These are phyloP conservation scores for Leptopilina clavipes DNA, from an alignment of 1,140 invertebrate genomes.

Conservation along the genomic window DNA sequence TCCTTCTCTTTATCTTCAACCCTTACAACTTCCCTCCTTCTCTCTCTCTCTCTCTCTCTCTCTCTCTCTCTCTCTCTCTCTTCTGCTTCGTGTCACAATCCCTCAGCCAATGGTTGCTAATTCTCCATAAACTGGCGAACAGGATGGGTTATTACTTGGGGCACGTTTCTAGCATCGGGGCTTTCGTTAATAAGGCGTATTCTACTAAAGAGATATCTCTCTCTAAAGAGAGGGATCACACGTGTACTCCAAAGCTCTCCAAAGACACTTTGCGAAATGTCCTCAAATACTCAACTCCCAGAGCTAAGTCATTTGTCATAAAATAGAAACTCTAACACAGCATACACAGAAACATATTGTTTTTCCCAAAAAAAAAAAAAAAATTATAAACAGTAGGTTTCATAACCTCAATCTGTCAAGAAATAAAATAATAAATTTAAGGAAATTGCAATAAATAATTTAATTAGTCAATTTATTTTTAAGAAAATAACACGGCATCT, in stretches of 20 bases:
- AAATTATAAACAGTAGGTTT: no score
- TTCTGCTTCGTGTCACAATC: background rate
- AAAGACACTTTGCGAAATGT: slow-evolving; percentile 1
- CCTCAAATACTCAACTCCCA: background rate
- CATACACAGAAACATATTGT: no score
- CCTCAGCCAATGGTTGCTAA: background rate
- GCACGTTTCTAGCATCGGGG: slow-evolving; percentile 17
- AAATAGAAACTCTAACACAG: background rate
- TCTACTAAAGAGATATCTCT: background rate
- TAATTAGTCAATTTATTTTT: no score
- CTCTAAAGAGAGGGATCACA: slow-evolving; percentile 7
- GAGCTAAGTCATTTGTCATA: background rate
- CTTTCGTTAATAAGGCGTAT: slow-evolving; percentile 15
- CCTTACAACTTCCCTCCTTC: no score
- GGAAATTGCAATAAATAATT: no score
- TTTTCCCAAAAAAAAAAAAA: no score
- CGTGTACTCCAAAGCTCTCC: slow-evolving; percentile 3
- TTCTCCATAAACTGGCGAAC: slow-evolving; percentile 3
- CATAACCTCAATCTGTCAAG: no score
- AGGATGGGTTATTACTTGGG: background rate
- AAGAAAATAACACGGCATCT: no score
- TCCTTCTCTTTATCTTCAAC: no score
- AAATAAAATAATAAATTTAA: no score
- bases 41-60: no score
- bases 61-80: no score